A percentile compares a stretch with the other conserved stretches of the same genome.
Evolutionary conservation across 2,797 vertebrate genomes (phyloP).

Genomic region (Pseudochirops cupreus): DNA sequence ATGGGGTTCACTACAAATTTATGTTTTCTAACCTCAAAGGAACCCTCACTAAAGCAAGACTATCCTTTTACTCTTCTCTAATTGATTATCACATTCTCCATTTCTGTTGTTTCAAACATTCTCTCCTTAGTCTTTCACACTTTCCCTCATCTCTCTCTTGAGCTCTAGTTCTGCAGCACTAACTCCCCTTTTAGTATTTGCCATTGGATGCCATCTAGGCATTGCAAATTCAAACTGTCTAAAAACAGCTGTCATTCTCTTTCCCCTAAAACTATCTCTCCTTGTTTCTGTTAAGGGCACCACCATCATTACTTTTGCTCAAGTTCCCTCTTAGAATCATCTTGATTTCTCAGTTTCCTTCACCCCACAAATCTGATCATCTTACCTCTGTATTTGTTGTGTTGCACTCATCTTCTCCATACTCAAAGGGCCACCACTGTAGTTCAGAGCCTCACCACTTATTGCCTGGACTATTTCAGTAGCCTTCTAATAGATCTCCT

Average conservation of each 20-base stretch:
- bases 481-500: neutral
- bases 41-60: neutral
- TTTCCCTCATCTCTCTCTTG: neutral
- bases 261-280: neutral
- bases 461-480: neutral
- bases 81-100: neutral
- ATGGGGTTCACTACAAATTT: too few species aligned
- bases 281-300: neutral
- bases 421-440: neutral
- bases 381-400: neutral
- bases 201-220: neutral
- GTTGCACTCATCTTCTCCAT: neutral
- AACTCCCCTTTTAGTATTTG: neutral
- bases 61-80: neutral
- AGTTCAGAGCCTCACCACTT: neutral
- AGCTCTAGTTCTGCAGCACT: neutral
- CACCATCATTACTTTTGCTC: neutral
- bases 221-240: neutral
- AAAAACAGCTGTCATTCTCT: neutral
- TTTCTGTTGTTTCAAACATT: neutral
- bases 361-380: neutral
- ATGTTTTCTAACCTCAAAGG: too few species aligned
- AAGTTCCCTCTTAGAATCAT: neutral
- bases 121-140: neutral
- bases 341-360: neutral